Percentiles rank a stretch among this genome's conserved stretches.
These are phyloP conservation scores for Ploceus nigricollis DNA, from an alignment of 2,113 vertebrate species.

Conservation along the genomic window DNA sequence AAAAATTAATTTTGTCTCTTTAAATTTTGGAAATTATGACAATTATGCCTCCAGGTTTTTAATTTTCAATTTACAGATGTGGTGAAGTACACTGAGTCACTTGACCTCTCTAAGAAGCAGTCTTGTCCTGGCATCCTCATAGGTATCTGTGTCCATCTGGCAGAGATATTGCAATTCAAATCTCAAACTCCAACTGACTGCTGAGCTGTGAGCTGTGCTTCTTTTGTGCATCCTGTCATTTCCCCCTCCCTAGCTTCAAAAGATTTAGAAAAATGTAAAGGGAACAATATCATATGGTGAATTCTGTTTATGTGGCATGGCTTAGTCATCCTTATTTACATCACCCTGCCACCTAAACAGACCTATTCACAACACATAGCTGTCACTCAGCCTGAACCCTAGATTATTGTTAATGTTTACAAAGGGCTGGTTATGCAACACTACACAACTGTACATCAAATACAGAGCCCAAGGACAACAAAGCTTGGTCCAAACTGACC, in stretches of 20 bases:
- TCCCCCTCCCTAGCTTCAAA: constrained; percentile 31
- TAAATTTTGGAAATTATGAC: constrained; percentile 9
- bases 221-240: constrained; percentile 18
- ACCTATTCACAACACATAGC: not conserved
- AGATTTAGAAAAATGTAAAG: constrained; percentile 33
- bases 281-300: constrained; percentile 40
- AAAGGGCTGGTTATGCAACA: not conserved
- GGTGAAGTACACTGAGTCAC: not conserved
- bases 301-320: constrained; percentile 21
- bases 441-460: not conserved
- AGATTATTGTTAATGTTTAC: not conserved
- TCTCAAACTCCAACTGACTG: constrained; percentile 34
- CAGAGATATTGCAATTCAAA: constrained; percentile 52
- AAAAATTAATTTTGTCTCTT: constrained; percentile 18
- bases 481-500: not conserved
- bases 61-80: constrained; percentile 54
- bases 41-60: constrained; percentile 30
- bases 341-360: constrained; percentile 38
- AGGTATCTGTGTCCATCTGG: constrained; percentile 58
- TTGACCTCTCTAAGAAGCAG: constrained; percentile 38
- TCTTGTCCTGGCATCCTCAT: constrained; percentile 16
- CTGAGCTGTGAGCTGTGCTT: constrained; percentile 24
- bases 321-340: constrained; percentile 12
- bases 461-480: not conserved
- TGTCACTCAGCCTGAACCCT: constrained; percentile 5